A percentile compares a stretch with the other conserved stretches of the same genome.
These are phyloP conservation scores for Gymnoscopelus braueri DNA, from an alignment of 2,797 vertebrate species.

Conservation along the genomic window DNA sequence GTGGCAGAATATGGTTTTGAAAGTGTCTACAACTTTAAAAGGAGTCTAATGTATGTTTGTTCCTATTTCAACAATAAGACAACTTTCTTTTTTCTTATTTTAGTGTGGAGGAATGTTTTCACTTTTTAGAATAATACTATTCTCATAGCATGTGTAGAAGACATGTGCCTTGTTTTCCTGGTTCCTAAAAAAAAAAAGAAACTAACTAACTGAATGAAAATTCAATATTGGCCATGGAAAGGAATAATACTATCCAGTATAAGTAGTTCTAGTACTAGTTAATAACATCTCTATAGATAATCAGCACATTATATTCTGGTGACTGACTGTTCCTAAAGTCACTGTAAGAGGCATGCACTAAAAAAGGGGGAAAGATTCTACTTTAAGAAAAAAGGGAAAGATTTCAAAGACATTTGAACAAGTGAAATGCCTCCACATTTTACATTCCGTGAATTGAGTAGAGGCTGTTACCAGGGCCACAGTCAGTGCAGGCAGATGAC, in stretches of 20 bases:
- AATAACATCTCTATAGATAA: neutral
- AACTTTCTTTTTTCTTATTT: neutral
- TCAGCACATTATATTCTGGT: neutral
- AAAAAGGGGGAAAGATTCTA: neutral
- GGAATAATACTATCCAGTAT: no score
- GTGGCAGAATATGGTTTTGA: conserved; percentile 5
- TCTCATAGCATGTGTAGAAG: no score
- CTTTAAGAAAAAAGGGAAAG: neutral
- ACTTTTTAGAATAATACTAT: no score
- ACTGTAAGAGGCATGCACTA: neutral
- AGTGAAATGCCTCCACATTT: neutral
- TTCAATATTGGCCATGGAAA: no score
- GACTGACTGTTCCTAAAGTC: neutral
- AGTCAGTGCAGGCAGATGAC: neutral
- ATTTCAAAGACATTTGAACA: neutral
- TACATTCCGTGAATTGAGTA: neutral
- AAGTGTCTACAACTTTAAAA: conserved; percentile 24
- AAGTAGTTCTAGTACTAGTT: neutral
- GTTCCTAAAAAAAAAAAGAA: no score
- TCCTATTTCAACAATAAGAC: neutral
- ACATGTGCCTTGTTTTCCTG: no score
- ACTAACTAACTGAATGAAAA: no score
- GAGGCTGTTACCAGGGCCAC: no score
- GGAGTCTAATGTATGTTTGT: conserved; percentile 14
- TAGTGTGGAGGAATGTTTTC: neutral